Base-by-base conservation (phyloP, 1,140 invertebrate species). In the Dendroctonus valens region DNA sequence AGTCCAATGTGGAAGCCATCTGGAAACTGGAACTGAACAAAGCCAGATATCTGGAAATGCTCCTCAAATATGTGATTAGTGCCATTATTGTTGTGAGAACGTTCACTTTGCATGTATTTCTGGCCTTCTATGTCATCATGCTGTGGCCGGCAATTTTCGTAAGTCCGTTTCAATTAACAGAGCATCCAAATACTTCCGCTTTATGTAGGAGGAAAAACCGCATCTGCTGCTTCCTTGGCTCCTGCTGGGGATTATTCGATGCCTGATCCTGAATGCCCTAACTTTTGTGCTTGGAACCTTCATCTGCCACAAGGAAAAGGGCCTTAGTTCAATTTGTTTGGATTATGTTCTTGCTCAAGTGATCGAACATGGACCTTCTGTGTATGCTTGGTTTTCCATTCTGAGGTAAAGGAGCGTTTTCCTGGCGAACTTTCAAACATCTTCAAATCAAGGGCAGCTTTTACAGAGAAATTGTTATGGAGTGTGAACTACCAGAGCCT, bases 101-200 rank as follows among this genome's bases (percentile, higher is more conserved):
- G 3, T 65, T 62, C 37, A 68, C 65, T 26, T 42, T 59, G 5
- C 60, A 46, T 26, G 8, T 52, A 41, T 67, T 67, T 57, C 40
- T 70, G 5, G 55, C 15, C 5, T 57, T 65, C 11, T 70, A 70
- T 38, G 54, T 68, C 42, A 46, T 70, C 11, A 61, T 70, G 58
- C 48, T 70, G 9, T 70, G 69, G 69, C 69, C 69, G n/a, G 59
- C 61, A 12, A 64, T 68, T 41, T 70, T 68, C 15, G 66, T 62
- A 61, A 62, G 60, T 39, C 6, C 14, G 11, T 57, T 42, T 40
- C 41, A 26, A 6, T 53, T 53, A 15, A 52, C 44, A 41, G 41
- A 11, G 44, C 8, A 42, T 59, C 42, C n/a, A 7, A 59, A 59
- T n/a, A 59, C 7, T 59, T 37, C 2, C 41, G 5, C 53, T 15